Percentiles rank a stretch among this genome's conserved stretches.
These are phyloP conservation scores for Drosophila bifasciata DNA, from an alignment of 1,140 invertebrate species.

Conservation along the genomic window DNA sequence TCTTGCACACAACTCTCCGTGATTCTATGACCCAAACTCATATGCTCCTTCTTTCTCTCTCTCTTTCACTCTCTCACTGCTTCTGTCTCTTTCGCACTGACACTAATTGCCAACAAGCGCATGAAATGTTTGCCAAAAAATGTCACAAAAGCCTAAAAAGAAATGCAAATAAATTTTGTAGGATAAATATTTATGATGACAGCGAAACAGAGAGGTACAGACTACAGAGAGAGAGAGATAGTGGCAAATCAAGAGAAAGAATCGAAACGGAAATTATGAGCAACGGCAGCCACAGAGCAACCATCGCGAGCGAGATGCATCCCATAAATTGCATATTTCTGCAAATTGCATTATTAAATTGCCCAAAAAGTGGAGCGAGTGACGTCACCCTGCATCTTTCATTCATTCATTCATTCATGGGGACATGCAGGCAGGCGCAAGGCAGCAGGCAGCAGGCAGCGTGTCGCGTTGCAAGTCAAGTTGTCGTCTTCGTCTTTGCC, in stretches of 20 bases:
- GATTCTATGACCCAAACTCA: too few relatives aligned
- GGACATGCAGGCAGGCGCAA: conserved; percentile 59
- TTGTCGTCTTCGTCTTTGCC: conserved; percentile 52
- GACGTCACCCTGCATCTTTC: conserved; percentile 39
- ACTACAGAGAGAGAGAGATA: not conserved
- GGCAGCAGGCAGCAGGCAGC: too few relatives aligned
- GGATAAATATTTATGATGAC: conserved; percentile 61
- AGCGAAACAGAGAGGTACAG: conserved; percentile 7
- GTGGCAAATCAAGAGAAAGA: conserved; percentile 13
- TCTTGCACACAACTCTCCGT: too few relatives aligned
- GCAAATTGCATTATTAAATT: conserved; percentile 76
- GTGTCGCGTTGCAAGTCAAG: conserved; percentile 47
- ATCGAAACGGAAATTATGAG: conserved; percentile 73
- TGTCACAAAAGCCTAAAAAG: conserved; percentile 57
- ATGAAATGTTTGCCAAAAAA: conserved; percentile 60
- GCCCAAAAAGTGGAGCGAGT: conserved; percentile 76
- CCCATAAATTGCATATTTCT: conserved; percentile 6
- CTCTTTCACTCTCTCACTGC: not conserved
- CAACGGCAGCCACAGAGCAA: conserved; percentile 19
- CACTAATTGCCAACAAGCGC: conserved; percentile 60
- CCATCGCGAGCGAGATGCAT: not conserved
- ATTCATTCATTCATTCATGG: conserved; percentile 71
- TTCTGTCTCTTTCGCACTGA: conserved; percentile 19
- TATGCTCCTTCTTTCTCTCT: not conserved
- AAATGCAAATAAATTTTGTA: conserved; percentile 65